A percentile compares a stretch with the other conserved stretches of the same genome.
phyloP scores from a whole-genome alignment of 2,797 vertebrate genomes.

The Sebastes iracundus region DNA sequence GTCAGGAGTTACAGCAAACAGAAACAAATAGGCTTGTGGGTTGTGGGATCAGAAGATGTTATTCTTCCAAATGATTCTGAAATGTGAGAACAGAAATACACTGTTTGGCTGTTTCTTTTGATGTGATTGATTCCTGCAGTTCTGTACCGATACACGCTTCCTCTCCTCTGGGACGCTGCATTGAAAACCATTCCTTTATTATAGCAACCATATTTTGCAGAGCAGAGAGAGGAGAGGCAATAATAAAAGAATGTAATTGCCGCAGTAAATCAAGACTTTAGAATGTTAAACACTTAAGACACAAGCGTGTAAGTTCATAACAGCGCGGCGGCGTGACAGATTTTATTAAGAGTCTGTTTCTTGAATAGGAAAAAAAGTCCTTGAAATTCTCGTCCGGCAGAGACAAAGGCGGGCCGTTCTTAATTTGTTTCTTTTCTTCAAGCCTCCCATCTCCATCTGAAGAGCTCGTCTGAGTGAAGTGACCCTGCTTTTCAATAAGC shows the following conservation, averaged over 20 bases:
- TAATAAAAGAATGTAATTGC: conserved; percentile 48
- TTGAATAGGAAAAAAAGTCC: conserved; percentile 44
- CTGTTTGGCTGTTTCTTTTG: background rate
- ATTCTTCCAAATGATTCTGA: conserved; percentile 16
- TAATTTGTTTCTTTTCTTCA: conserved; percentile 50
- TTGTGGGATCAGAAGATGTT: conserved; percentile 9
- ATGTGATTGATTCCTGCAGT: conserved; percentile 26
- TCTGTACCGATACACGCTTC: background rate
- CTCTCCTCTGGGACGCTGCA: conserved; percentile 11
- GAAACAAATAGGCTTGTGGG: background rate
- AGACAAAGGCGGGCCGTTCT: conserved; percentile 53
- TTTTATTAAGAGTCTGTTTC: conserved; percentile 44
- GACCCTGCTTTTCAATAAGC: conserved; percentile 67
- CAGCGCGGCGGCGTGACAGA: background rate
- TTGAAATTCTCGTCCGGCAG: conserved; percentile 46
- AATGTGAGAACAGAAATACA: background rate
- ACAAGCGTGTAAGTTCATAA: conserved; percentile 30
- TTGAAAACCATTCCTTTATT: conserved; percentile 30
- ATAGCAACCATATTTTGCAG: conserved; percentile 30
- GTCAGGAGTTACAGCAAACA: conserved; percentile 23
- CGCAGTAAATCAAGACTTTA: conserved; percentile 48
- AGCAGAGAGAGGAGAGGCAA: conserved; percentile 11
- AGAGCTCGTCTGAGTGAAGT: conserved; percentile 58
- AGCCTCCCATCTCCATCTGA: conserved; percentile 48
- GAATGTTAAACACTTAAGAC: conserved; percentile 41